Conservation (phyloP, 37 sponge, comb jelly and placozoan species). For the Hormiphora californensis region DNA sequence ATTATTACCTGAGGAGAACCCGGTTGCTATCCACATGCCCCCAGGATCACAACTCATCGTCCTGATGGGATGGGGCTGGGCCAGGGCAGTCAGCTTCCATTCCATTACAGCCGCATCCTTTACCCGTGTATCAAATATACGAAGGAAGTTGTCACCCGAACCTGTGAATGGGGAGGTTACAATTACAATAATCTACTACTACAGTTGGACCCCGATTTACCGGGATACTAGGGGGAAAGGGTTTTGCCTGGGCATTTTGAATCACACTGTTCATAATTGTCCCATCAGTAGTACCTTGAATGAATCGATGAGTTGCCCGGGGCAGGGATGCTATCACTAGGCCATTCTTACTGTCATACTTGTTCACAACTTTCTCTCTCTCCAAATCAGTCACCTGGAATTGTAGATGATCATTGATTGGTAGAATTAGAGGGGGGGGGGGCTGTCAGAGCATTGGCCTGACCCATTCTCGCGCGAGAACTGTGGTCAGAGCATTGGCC, state of each 20-base stretch:
- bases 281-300: no score
- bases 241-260: no score
- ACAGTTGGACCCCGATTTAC: no score
- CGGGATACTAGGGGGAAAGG: no score
- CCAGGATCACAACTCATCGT: background rate
- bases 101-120: conserved; percentile 5
- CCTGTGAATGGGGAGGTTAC: no score
- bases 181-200: no score
- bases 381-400: conserved; percentile 16
- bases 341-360: conserved; percentile 33
- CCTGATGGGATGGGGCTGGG: background rate
- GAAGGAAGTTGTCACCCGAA: conserved; percentile 1
- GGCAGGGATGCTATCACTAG: conserved; percentile 1
- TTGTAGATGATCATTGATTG: background rate
- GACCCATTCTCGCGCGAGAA: no score
- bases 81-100: background rate
- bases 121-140: conserved; percentile 12
- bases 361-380: background rate
- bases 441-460: no score
- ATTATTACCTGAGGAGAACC: conserved; percentile 15
- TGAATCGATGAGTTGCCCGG: background rate
- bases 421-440: background rate
- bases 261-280: no score
- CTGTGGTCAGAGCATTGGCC: no score
- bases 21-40: conserved; percentile 19